Base-by-base conservation (phyloP, 2,888 invertebrate genomes). In the Chymomyza amoena region DNA sequence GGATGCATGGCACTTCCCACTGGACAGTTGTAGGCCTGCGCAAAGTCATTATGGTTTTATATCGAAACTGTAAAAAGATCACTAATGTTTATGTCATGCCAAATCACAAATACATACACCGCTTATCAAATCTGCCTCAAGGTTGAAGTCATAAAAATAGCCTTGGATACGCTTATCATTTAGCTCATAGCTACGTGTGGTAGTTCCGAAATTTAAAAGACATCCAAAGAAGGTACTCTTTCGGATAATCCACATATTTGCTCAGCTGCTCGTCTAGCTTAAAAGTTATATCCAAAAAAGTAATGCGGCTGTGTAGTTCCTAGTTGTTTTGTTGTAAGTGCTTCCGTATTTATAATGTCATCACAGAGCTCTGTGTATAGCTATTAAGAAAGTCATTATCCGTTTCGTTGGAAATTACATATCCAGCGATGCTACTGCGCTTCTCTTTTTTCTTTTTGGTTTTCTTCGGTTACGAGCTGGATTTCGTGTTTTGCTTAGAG, bases 1-100 rank as follows among this genome's bases (percentile, higher is more conserved):
- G 81, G 83, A 76, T 88, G 80, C 86, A 87, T 87, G 36, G 78
- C 80, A 64, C 77, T 80, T 18, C 82, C 85, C 60, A 79, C 25
- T 5, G 83, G 73, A 60, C 88, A 88, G 59, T 81, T 77, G 69
- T 70, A 87, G 0, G 73, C 80, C 28, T 72, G 68, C 1, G 87
- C 69, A 61, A 88, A 88, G 3, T 88, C 85, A 16, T 75, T 78
- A 61, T 69, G 16, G n/a, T 67, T 64, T 61, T 2, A 64, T 54
- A 0, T 76, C 67, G 6, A 69, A n/a, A 0, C 63, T 6, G 1
- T 10, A n/a, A 86, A 78, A 9, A 18, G 4, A 61, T 78, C 70
- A 1, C 69, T 65, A 0, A 74, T 36, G n/a, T 5, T 69, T 25
- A 9, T 82, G 68, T 80, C 75, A 0, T 60, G 69, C 70, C 84